phyloP scores from a whole-genome alignment of 2,888 invertebrate species.

The Rhagonycha fulva region DNA sequence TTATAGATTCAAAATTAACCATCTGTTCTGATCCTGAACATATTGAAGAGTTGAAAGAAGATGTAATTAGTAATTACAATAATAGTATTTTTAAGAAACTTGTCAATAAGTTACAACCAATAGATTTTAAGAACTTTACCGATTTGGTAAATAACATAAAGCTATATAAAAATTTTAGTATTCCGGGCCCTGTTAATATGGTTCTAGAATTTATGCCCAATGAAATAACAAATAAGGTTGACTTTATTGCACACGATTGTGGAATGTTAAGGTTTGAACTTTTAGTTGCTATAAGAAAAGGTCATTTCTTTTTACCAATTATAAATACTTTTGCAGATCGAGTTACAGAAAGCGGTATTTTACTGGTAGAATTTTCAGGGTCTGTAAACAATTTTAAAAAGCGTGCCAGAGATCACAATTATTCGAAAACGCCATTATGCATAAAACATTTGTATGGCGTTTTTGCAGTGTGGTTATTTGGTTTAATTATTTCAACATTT shows the following conservation, averaged over 20 bases:
- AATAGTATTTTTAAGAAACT: not conserved
- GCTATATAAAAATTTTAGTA: not conserved
- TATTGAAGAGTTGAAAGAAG: too few species aligned
- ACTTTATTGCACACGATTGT: not conserved
- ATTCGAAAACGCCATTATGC: not conserved
- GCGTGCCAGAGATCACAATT: not conserved
- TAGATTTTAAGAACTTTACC: not conserved
- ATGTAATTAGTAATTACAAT: too few species aligned
- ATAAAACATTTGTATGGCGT: not conserved
- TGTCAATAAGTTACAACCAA: not conserved
- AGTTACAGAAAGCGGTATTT: not conserved
- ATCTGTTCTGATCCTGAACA: not conserved
- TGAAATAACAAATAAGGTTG: not conserved
- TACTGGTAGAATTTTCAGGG: not conserved
- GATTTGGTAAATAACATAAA: not conserved
- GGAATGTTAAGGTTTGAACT: not conserved
- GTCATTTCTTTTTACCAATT: not conserved
- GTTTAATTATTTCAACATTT: not conserved
- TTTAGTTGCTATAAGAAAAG: not conserved
- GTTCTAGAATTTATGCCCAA: not conserved
- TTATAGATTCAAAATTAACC: not conserved
- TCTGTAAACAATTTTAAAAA: not conserved
- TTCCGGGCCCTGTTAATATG: not conserved
- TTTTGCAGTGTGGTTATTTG: not conserved
- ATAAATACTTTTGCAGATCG: not conserved